Base-by-base conservation (phyloP, 2,113 vertebrate species). In the Eolophus roseicapilla region DNA sequence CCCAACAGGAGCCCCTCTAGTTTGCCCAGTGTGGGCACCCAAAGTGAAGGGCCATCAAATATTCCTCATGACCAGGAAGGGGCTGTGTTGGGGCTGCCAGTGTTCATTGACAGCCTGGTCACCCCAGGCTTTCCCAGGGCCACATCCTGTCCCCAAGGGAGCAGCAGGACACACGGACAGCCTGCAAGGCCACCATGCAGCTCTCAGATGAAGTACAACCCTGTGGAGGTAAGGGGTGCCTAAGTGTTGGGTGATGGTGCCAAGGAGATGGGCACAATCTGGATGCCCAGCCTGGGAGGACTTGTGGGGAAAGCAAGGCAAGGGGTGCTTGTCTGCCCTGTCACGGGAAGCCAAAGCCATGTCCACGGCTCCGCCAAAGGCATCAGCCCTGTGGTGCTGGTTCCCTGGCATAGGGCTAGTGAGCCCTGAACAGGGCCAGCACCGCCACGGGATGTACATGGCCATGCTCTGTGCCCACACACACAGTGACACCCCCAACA, bases 271-370 rank as follows among this genome's bases (percentile, higher is more conserved):
- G 15, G 55, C 18, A 81, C 6, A 7, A 27, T 27, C 10, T 44
- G 14, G 5, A 11, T 65, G 77, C 27, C 60, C 59, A 84, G 3
- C 5, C 6, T 3, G 3, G 31, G 46, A 87, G 7, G 29, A 37
- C 16, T 55, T 0, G 0, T 2, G 18, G 53, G 37, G 52, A 74
- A 80, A 27, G 27, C 0, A 11, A 86, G 63, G 25, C n/a, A 65
- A 6, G 37, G 24, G 67, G 24, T 0, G 1, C 33, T 37, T 55
- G 27, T 21, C 7, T 6, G 9, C 8, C 21, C n/a, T 3, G 0
- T 13, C 2, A 1, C 82, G 31, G 17, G n/a, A 88, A 82, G 28
- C 16, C n/a, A 84, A 60, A 78, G 35, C 60, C 37, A 59, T 18
- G 52, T 57, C 33, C 4, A 12, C 35, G 46, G 70, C 17, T 73